phyloP scores from a whole-genome alignment of 1,140 invertebrate species.

The Cydia fagiglandana region DNA sequence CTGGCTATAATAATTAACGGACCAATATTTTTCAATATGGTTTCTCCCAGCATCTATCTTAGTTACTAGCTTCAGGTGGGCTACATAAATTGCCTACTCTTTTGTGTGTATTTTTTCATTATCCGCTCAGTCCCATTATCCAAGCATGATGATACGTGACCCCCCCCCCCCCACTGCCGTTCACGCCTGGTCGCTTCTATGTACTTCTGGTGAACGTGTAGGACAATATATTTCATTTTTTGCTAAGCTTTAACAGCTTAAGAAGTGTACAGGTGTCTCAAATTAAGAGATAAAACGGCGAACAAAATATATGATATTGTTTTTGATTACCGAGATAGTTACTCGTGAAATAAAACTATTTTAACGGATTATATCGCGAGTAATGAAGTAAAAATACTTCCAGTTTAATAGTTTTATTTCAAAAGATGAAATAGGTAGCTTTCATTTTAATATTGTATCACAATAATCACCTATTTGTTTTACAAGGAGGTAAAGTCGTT shows the following conservation, averaged over 20 bases:
- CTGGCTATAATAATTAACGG: neutral
- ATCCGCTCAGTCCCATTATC: slow-evolving; percentile 18
- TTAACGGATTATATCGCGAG: too few relatives aligned
- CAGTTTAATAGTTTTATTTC: too few relatives aligned
- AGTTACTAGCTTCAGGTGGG: neutral
- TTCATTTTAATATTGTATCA: too few relatives aligned
- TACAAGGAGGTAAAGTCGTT: too few relatives aligned
- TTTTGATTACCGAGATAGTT: neutral
- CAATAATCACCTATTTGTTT: too few relatives aligned
- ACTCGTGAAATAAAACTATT: too few relatives aligned
- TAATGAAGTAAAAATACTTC: too few relatives aligned
- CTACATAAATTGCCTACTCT: slow-evolving; percentile 29
- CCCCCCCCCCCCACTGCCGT: neutral
- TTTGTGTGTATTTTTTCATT: slow-evolving; percentile 32
- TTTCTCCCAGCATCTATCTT: neutral
- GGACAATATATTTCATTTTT: slow-evolving; percentile 20
- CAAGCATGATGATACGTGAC: slow-evolving; percentile 30
- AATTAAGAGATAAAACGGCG: neutral
- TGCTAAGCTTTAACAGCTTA: slow-evolving; percentile 25
- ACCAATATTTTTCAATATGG: neutral
- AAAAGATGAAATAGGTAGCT: too few relatives aligned
- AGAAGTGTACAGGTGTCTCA: neutral
- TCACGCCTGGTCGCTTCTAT: neutral
- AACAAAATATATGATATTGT: neutral
- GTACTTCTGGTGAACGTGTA: neutral